Percentiles rank a stretch among this genome's conserved stretches.
Evolutionary conservation across 2,113 vertebrate species (phyloP).

Genomic region (Limanda limanda): DNA sequence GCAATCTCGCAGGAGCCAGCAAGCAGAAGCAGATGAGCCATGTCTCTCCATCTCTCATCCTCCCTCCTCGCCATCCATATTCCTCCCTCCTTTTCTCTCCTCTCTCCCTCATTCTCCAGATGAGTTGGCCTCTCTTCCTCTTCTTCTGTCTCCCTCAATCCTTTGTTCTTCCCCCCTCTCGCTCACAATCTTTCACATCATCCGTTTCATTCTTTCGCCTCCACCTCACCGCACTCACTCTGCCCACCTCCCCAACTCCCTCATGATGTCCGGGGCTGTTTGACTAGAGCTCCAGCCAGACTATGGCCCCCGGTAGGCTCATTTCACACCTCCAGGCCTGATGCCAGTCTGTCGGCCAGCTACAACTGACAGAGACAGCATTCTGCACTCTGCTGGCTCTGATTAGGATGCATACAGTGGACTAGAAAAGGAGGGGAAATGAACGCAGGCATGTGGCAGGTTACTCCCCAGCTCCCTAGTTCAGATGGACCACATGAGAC

Average conservation of each 20-base stretch:
- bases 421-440: conserved; percentile 12
- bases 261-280: conserved; percentile 58
- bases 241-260: conserved; percentile 10
- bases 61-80: conserved; percentile 53
- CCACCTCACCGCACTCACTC: conserved; percentile 28
- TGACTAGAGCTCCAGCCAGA: conserved; percentile 67
- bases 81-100: conserved; percentile 42
- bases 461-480: conserved; percentile 21
- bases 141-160: conserved; percentile 34
- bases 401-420: conserved; percentile 58
- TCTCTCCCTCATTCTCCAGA: conserved; percentile 47
- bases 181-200: conserved; percentile 18
- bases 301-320: conserved; percentile 64
- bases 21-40: conserved; percentile 78
- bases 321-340: conserved; percentile 63
- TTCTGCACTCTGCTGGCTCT: conserved; percentile 38
- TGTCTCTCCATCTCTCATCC: conserved; percentile 71
- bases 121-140: conserved; percentile 41
- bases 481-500: conserved; percentile 34
- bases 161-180: conserved; percentile 60
- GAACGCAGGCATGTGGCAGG: conserved; percentile 24
- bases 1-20: conserved; percentile 73
- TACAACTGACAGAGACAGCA: conserved; percentile 46
- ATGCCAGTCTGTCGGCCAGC: conserved; percentile 47
- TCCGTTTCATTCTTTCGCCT: conserved; percentile 31